phyloP scores from a whole-genome alignment of 2,888 invertebrate genomes.

The Tipula lateralis region DNA sequence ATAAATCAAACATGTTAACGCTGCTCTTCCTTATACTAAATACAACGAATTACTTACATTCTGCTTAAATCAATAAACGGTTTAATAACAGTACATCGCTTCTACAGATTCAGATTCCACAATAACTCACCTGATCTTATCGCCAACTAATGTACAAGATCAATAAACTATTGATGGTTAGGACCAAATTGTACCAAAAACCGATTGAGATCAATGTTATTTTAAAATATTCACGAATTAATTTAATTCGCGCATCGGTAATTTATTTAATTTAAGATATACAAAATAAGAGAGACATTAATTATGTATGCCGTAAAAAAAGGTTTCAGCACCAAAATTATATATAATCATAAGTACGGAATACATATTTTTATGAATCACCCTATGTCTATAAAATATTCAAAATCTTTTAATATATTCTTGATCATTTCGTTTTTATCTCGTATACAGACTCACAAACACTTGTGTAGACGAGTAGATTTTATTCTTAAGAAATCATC shows the following conservation, averaged over 20 bases:
- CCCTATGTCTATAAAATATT: background rate
- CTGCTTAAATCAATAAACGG: too few relatives aligned
- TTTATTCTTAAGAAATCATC: background rate
- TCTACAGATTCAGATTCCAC: too few relatives aligned
- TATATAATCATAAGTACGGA: background rate
- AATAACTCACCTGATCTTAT: background rate
- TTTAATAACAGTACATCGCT: too few relatives aligned
- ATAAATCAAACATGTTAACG: too few relatives aligned
- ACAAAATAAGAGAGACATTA: background rate
- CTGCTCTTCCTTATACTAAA: too few relatives aligned
- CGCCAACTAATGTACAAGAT: background rate
- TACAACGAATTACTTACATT: too few relatives aligned
- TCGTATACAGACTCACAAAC: background rate
- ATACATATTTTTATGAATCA: background rate
- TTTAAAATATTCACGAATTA: conserved; percentile 11
- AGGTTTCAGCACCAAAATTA: background rate
- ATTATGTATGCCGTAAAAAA: background rate
- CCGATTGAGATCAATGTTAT: background rate
- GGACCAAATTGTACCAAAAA: background rate
- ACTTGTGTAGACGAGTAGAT: background rate
- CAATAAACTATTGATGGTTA: background rate
- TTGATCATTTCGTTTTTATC: background rate
- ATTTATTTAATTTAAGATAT: background rate
- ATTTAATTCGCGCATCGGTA: background rate
- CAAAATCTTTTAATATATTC: background rate